phyloP scores from a whole-genome alignment of 1,140 invertebrate genomes.

The Sitophilus oryzae region DNA sequence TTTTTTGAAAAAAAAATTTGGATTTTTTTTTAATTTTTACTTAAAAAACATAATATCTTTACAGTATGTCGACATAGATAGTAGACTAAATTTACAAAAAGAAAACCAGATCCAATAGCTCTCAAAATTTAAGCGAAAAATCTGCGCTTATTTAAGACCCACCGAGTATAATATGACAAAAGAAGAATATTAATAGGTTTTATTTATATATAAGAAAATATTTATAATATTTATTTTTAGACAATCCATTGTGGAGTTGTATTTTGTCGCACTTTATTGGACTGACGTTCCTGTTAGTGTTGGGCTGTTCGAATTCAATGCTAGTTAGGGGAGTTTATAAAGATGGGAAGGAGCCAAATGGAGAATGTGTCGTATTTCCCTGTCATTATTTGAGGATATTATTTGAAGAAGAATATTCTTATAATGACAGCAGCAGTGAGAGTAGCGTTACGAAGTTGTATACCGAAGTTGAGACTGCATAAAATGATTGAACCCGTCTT shows the following conservation, averaged over 20 bases:
- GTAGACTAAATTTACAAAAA: too few species aligned
- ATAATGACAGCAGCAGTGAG: neutral
- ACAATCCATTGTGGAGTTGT: constrained; percentile 62
- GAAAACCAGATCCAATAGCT: too few species aligned
- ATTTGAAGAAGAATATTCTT: constrained; percentile 10
- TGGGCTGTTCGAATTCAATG: constrained; percentile 77
- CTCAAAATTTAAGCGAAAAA: too few species aligned
- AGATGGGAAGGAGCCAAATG: constrained; percentile 70
- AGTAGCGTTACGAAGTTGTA: neutral
- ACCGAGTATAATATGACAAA: too few species aligned
- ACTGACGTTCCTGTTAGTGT: constrained; percentile 62
- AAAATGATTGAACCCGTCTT: too few species aligned
- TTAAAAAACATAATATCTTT: too few species aligned
- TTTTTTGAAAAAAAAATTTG: too few species aligned
- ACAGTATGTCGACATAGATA: too few species aligned
- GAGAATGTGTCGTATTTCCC: constrained; percentile 72
- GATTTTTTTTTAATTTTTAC: too few species aligned
- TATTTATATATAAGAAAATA: neutral
- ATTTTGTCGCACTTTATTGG: constrained; percentile 69
- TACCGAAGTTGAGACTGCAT: neutral
- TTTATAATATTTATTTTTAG: constrained; percentile 40
- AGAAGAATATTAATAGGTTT: too few species aligned
- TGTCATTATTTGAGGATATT: constrained; percentile 64
- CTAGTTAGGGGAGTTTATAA: constrained; percentile 77
- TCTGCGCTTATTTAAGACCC: too few species aligned